These are phyloP conservation scores for Rhyacophila brunnea DNA, from an alignment of 1,140 invertebrate species.

Conservation along the genomic window DNA sequence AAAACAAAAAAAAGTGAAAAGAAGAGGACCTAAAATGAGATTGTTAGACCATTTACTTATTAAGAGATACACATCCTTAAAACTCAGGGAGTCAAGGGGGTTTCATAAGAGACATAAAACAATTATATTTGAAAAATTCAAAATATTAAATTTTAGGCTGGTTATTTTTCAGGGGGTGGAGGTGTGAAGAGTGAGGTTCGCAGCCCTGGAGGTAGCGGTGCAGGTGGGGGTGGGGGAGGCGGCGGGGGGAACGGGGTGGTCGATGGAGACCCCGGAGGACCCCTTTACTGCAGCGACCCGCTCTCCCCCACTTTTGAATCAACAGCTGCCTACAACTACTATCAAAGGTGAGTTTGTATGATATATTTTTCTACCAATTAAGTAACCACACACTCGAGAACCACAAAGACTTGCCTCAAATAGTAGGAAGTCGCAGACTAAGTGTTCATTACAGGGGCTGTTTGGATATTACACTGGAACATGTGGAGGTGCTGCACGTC, in stretches of 20 bases:
- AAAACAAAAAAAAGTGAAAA: no score
- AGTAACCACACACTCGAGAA: neutral
- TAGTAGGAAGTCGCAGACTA: no score
- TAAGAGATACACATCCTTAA: no score
- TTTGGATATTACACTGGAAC: neutral
- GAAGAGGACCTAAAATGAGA: no score
- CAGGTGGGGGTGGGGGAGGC: slow-evolving; percentile 41
- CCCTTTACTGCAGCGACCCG: slow-evolving; percentile 47
- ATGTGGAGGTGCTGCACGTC: neutral
- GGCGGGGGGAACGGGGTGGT: slow-evolving; percentile 28
- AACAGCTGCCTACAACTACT: slow-evolving; percentile 62
- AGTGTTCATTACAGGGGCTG: no score
- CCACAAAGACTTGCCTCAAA: neutral
- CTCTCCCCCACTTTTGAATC: slow-evolving; percentile 49
- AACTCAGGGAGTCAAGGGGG: no score
- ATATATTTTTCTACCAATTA: neutral
- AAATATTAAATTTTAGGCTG: no score
- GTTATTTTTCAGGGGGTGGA: slow-evolving; percentile 27
- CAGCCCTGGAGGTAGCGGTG: slow-evolving; percentile 57
- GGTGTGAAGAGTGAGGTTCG: slow-evolving; percentile 61
- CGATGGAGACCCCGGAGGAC: slow-evolving; percentile 50
- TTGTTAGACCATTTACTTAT: no score
- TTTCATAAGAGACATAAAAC: no score
- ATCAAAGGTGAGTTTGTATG: slow-evolving; percentile 63
- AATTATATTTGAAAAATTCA: no score